Conservation (phyloP, 2,888 invertebrate genomes). For the Epinotia brunnichana region DNA sequence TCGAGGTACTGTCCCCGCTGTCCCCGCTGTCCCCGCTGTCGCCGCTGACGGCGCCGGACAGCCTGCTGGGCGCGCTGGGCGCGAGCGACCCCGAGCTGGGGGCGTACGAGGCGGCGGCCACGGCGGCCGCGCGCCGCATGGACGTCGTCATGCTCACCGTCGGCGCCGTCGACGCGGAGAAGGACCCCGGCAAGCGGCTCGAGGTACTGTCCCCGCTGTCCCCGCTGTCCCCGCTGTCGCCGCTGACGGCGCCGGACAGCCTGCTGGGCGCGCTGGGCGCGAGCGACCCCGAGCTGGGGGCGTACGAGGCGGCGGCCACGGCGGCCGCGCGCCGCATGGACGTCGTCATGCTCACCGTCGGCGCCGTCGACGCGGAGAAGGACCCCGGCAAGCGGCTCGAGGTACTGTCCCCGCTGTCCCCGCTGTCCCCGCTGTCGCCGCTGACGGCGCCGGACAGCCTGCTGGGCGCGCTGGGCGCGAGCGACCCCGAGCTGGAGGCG, state of each 20-base stretch:
- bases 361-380: constrained; percentile 82
- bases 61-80: constrained; percentile 52
- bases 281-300: constrained; percentile 54
- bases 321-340: constrained; percentile 80
- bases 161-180: constrained; percentile 82
- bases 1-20: constrained; percentile 82
- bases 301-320: constrained; percentile 56
- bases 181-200: constrained; percentile 85
- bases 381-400: constrained; percentile 86
- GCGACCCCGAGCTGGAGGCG: constrained; percentile 54
- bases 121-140: constrained; percentile 75
- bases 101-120: constrained; percentile 56
- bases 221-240: constrained; percentile 36
- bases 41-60: constrained; percentile 42
- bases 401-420: constrained; percentile 66
- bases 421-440: constrained; percentile 38
- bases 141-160: constrained; percentile 84
- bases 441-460: constrained; percentile 50
- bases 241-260: constrained; percentile 45
- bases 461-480: constrained; percentile 48
- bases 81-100: constrained; percentile 55
- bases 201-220: constrained; percentile 78
- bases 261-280: constrained; percentile 52
- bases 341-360: constrained; percentile 83
- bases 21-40: constrained; percentile 31